Conservation (phyloP, 92 coral and sea anemone species). For the Bergia sp. region DNA sequence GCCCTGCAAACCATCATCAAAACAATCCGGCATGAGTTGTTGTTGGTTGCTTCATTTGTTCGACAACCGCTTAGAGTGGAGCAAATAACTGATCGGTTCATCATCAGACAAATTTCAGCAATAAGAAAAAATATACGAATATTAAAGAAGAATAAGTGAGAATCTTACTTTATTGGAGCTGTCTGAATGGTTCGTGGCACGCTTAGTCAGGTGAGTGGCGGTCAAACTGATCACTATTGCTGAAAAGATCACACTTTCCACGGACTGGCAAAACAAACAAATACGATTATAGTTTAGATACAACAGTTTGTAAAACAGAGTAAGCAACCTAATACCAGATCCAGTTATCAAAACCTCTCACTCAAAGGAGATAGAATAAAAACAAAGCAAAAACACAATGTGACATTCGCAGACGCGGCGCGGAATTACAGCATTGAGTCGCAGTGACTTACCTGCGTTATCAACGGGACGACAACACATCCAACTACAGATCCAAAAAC, state of each 20-base stretch:
- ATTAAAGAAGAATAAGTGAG: background rate
- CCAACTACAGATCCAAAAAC: constrained; percentile 99
- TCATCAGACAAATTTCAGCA: background rate
- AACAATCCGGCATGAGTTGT: constrained; percentile 3
- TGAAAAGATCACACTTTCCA: constrained; percentile 97
- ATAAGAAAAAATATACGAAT: background rate
- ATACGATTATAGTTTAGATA: background rate
- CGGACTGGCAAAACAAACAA: constrained; percentile 72
- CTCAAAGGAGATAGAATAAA: constrained; percentile 19
- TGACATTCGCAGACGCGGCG: constrained; percentile 22
- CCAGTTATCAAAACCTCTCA: constrained; percentile 20
- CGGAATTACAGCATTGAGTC: background rate
- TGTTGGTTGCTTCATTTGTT: background rate
- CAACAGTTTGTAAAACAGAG: background rate
- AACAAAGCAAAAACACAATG: constrained; percentile 14
- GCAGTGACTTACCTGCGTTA: constrained; percentile 84
- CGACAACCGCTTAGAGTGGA: background rate
- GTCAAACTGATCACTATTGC: constrained; percentile 98
- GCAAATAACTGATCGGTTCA: background rate
- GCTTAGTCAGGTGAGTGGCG: constrained; percentile 97
- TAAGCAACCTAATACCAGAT: constrained; percentile 17
- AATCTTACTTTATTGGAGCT: constrained; percentile 80
- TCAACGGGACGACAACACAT: constrained; percentile 98
- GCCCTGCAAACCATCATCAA: constrained; percentile 29
- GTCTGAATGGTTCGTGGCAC: constrained; percentile 87